Percentiles rank a stretch among this genome's conserved stretches.
phyloP scores from a whole-genome alignment of 2,888 invertebrate genomes.

The Acanthosoma haemorrhoidale region DNA sequence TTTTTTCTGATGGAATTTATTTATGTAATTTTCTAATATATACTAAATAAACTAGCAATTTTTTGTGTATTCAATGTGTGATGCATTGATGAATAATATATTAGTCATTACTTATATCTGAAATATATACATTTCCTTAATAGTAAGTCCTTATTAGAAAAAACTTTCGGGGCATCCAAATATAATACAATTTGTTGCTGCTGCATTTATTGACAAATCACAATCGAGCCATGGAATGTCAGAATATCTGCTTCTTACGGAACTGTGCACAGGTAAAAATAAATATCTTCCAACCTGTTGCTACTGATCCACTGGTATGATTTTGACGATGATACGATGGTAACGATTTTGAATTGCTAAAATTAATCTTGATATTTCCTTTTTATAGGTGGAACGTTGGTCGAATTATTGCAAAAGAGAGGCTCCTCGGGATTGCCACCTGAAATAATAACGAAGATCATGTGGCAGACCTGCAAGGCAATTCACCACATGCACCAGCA shows the following conservation, averaged over 20 bases:
- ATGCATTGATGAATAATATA: neutral
- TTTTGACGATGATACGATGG: neutral
- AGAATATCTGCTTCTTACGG: constrained; percentile 88
- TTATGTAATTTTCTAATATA: neutral
- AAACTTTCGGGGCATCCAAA: constrained; percentile 87
- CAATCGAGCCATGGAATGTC: constrained; percentile 74
- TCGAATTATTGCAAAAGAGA: constrained; percentile 59
- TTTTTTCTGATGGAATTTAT: too few species aligned
- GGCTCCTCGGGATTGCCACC: constrained; percentile 58
- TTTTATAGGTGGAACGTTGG: constrained; percentile 56
- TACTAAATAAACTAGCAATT: neutral
- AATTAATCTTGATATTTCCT: constrained; percentile 1
- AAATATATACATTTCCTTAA: neutral
- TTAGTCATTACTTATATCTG: neutral
- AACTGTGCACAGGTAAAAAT: constrained; percentile 74
- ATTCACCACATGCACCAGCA: constrained; percentile 87
- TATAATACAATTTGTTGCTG: constrained; percentile 83
- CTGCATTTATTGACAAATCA: constrained; percentile 70
- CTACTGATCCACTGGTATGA: neutral
- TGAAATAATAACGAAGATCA: constrained; percentile 70
- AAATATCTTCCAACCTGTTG: constrained; percentile 40
- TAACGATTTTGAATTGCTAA: neutral
- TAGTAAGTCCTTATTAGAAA: constrained; percentile 51
- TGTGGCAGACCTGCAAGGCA: constrained; percentile 85
- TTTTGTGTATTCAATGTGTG: too few species aligned